Evolutionary conservation across 2,797 vertebrate genomes (phyloP).

Genomic region (Harpagifer antarcticus): DNA sequence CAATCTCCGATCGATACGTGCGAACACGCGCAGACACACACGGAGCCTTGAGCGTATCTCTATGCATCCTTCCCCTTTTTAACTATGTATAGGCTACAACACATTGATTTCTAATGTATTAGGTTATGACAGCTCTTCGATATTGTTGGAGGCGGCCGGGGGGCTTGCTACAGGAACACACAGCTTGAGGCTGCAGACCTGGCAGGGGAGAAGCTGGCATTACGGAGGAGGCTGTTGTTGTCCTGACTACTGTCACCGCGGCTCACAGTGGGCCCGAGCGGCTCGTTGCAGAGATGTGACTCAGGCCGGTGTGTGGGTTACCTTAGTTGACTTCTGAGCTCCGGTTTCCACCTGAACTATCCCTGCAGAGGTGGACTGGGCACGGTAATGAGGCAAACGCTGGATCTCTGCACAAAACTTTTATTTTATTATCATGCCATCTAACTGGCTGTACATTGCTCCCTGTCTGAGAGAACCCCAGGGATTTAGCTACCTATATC

Average conservation of each 20-base stretch:
- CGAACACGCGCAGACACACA: slow-evolving; percentile 7
- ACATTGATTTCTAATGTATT: slow-evolving; percentile 80
- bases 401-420: slow-evolving; percentile 52
- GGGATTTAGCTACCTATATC: slow-evolving; percentile 41
- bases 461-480: slow-evolving; percentile 29
- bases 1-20: slow-evolving; percentile 59
- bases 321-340: slow-evolving; percentile 67
- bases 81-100: slow-evolving; percentile 72
- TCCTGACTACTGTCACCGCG: slow-evolving; percentile 75
- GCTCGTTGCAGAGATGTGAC: slow-evolving; percentile 59
- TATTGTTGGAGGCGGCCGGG: slow-evolving; percentile 66
- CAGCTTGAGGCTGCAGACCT: slow-evolving; percentile 61
- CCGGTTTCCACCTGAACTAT: slow-evolving; percentile 56
- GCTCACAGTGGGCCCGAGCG: slow-evolving; percentile 53
- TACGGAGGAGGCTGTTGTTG: slow-evolving; percentile 73
- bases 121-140: slow-evolving; percentile 80
- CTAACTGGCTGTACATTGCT: slow-evolving; percentile 7
- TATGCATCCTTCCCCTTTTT: slow-evolving; percentile 67
- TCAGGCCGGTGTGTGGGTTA: slow-evolving; percentile 63
- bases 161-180: slow-evolving; percentile 47
- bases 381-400: slow-evolving; percentile 70
- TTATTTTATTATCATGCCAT: slow-evolving; percentile 26
- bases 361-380: slow-evolving; percentile 64
- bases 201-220: slow-evolving; percentile 68
- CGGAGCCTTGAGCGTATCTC: slow-evolving; percentile 51